phyloP scores from a whole-genome alignment of 2,113 vertebrate species.

The Hippocampus zosterae region DNA sequence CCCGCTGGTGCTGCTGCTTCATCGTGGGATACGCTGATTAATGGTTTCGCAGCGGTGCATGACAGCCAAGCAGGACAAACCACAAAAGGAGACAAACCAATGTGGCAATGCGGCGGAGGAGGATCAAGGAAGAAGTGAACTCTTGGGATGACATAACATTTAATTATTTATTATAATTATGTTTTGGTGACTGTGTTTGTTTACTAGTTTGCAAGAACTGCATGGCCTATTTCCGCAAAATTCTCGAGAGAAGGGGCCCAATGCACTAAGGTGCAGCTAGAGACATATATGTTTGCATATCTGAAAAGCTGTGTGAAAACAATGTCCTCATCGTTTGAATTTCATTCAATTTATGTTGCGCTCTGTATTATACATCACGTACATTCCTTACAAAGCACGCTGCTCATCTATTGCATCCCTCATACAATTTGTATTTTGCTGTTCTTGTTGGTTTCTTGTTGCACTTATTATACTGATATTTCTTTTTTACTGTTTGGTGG shows the following conservation, averaged over 20 bases:
- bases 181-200: background rate
- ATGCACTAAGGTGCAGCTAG: background rate
- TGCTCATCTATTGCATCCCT: no score
- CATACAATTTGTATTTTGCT: no score
- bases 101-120: background rate
- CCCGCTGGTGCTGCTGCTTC: constrained; percentile 4
- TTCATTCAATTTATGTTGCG: no score
- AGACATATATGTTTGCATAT: no score
- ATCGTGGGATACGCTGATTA: constrained; percentile 26
- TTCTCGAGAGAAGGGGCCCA: background rate
- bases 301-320: no score
- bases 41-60: constrained; percentile 7
- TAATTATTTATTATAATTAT: background rate
- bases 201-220: background rate
- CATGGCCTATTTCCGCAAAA: background rate
- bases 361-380: no score
- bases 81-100: constrained; percentile 5
- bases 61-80: background rate
- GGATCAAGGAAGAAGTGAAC: background rate
- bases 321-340: no score
- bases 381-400: no score
- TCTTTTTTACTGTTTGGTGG: no score
- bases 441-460: no score
- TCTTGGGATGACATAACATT: background rate
- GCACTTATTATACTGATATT: no score